Base-by-base conservation (phyloP, 92 coral and sea anemone genomes). In the Umimayanthus chanpuru region DNA sequence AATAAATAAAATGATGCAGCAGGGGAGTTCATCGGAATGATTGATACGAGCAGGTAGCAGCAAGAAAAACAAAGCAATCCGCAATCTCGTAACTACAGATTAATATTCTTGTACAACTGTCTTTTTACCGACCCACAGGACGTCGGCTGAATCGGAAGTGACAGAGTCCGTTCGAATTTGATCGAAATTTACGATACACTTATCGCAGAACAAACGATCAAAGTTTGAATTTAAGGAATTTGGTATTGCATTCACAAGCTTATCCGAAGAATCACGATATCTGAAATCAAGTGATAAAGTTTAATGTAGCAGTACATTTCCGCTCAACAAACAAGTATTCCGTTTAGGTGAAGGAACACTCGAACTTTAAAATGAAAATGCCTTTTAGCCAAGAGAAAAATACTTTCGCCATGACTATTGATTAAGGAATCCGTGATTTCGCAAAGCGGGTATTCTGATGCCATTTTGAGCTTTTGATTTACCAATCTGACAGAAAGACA, bases 11-110 rank as follows among this genome's bases (percentile, higher is more conserved):
- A 3, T 6, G 25, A 61, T 9, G 5, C 68, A 61, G 68, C 68
- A 61, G 26, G 68, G 21, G 68, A 6, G 3, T 61, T 61, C 25
- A 61, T 61, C 68, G 68, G 68, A 61, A 61, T 61, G 68, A 61
- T 20, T 61, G 68, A 20, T 61, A 61, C 23, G 26, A 61, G 68
- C 68, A 61, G 21, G 68, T 61, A 25, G 68, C 26, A 61, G 68
- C 25, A 21, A 61, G 68, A 61, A 61, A 61, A 32, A 82, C 98
- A 81, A 74, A 21, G n/a, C 29, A 55, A 32, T 10, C 26, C 25
- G 49, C 21, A 9, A 25, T 6, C 28, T 9, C 25, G 43, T 9
- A 23, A 9, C 5, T 29, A 77, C 16, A 7, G 10, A 23, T 80
- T 15, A 80, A 55, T 20, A n/a, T 80, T 9, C 23, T 25, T n/a